phyloP scores from a whole-genome alignment of 2,888 invertebrate genomes.

The Drosophila tripunctata region DNA sequence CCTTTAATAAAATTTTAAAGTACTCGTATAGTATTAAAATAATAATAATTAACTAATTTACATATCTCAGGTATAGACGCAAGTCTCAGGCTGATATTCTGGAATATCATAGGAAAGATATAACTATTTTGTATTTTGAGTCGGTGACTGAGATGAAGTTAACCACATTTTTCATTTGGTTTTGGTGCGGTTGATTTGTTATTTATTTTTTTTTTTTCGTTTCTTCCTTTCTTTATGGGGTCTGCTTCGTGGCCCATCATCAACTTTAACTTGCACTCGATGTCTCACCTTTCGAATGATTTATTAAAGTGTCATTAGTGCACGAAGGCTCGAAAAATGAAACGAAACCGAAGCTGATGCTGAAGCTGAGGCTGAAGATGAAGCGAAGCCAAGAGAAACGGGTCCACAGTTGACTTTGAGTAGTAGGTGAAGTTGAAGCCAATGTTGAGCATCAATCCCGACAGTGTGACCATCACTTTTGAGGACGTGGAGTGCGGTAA shows the following conservation, averaged over 20 bases:
- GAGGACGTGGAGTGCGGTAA: slow-evolving; percentile 72
- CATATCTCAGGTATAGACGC: slow-evolving; percentile 34
- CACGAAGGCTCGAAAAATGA: slow-evolving; percentile 75
- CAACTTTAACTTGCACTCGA: slow-evolving; percentile 78
- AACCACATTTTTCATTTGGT: slow-evolving; percentile 75
- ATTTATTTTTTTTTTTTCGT: slow-evolving; percentile 2
- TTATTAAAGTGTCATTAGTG: slow-evolving; percentile 83
- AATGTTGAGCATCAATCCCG: slow-evolving; percentile 14
- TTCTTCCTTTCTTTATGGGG: slow-evolving; percentile 36
- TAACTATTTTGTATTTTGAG: slow-evolving; percentile 44
- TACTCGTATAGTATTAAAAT: too few relatives aligned
- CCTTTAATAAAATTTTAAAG: too few relatives aligned
- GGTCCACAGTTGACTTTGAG: slow-evolving; percentile 50
- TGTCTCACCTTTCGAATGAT: slow-evolving; percentile 84
- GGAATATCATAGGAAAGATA: slow-evolving; percentile 40
- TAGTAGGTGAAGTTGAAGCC: slow-evolving; percentile 51
- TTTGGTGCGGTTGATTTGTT: slow-evolving; percentile 34
- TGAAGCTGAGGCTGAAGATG: slow-evolving; percentile 55
- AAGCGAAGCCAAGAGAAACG: slow-evolving; percentile 1
- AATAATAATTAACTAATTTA: slow-evolving; percentile 33
- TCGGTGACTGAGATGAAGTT: slow-evolving; percentile 19
- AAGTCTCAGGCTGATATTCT: too few relatives aligned
- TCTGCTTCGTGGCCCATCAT: slow-evolving; percentile 62
- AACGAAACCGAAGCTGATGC: slow-evolving; percentile 70
- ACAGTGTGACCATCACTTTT: slow-evolving; percentile 22